Conservation (phyloP, 2,113 vertebrate genomes). For the Dicerorhinus sumatrensis region DNA sequence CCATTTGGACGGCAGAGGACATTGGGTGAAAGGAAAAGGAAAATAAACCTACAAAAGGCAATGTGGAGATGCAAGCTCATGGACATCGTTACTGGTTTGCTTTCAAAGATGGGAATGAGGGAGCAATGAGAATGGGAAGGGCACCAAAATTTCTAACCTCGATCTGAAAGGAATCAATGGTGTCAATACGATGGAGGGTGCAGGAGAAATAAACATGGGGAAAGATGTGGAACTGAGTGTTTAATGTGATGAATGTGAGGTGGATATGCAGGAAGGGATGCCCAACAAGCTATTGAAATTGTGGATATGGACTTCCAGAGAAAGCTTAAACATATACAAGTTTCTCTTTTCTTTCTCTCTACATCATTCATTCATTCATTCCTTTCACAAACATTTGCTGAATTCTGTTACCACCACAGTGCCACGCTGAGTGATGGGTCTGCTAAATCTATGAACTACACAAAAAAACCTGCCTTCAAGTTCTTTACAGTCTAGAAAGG, state of each 20-base stretch:
- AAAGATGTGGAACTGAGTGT: rapidly evolving
- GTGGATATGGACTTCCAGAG: rapidly evolving
- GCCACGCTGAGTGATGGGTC: rapidly evolving
- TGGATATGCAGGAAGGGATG: rapidly evolving
- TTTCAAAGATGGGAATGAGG: background rate
- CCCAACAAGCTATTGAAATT: rapidly evolving
- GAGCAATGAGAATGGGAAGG: background rate
- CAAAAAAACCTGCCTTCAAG: background rate
- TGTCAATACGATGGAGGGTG: rapidly evolving
- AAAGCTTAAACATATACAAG: rapidly evolving
- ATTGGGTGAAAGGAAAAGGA: rapidly evolving
- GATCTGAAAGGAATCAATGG: background rate
- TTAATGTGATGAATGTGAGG: rapidly evolving
- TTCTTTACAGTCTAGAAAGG: background rate
- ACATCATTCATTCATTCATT: background rate
- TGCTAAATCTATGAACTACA: background rate
- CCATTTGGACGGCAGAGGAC: rapidly evolving
- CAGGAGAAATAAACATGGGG: rapidly evolving
- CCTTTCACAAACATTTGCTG: background rate
- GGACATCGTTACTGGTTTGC: no score
- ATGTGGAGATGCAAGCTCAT: rapidly evolving
- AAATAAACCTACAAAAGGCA: rapidly evolving
- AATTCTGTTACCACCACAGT: background rate
- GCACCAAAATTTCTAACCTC: background rate
- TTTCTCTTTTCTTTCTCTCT: background rate